Evolutionary conservation across 1,140 invertebrate species (phyloP).

Genomic region (Anastrepha ludens): DNA sequence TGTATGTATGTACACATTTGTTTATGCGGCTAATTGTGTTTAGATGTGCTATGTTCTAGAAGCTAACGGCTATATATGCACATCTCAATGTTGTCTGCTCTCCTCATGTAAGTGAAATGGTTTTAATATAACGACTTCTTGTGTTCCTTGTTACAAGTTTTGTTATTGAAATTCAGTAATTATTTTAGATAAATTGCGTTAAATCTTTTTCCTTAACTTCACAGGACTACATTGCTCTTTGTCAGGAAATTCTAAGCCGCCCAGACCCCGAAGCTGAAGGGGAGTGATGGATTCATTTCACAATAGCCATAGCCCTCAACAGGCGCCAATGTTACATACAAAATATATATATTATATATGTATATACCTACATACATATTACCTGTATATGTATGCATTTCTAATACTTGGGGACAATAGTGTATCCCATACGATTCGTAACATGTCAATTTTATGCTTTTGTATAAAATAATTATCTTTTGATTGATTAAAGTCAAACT

Average conservation of each 20-base stretch:
- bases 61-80: not conserved
- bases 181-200: not conserved
- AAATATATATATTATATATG: too few species aligned
- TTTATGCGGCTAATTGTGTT: not conserved
- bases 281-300: conserved; percentile 57
- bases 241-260: conserved; percentile 72
- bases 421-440: not conserved
- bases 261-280: conserved; percentile 72
- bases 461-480: conserved; percentile 61
- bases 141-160: conserved; percentile 19
- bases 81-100: conserved; percentile 41
- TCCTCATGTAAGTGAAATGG: conserved; percentile 43
- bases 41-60: conserved; percentile 10
- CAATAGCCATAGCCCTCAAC: not conserved
- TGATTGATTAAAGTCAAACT: conserved; percentile 57
- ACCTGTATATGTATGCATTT: not conserved
- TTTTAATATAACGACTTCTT: conserved; percentile 32
- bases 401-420: not conserved
- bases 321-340: not conserved
- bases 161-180: not conserved
- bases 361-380: not conserved
- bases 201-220: conserved; percentile 40
- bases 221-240: conserved; percentile 73
- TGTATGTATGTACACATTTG: not conserved
- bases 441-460: conserved; percentile 60